Conservation (phyloP, 2,888 invertebrate genomes). For the Brachypalpus laphriformis region DNA sequence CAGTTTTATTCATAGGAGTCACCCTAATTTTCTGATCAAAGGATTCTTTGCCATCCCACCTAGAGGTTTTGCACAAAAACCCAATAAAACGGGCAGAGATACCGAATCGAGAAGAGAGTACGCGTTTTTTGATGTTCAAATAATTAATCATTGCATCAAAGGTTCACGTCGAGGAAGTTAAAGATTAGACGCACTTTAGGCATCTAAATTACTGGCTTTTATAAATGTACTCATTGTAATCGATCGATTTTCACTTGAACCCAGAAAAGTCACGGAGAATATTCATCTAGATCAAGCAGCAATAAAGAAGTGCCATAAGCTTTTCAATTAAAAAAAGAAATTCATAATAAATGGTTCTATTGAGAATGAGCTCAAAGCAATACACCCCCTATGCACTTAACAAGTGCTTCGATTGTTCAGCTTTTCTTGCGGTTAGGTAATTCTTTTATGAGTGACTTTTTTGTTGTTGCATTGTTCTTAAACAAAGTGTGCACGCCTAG, state of each 20-base stretch:
- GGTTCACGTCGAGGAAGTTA: neutral
- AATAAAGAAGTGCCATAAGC: slow-evolving; percentile 23
- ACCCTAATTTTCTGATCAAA: too few species aligned
- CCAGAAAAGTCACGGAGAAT: slow-evolving; percentile 15
- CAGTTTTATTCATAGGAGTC: too few species aligned
- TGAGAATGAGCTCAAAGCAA: slow-evolving; percentile 27
- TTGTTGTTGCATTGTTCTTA: slow-evolving; percentile 29
- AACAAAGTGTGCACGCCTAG: slow-evolving; percentile 25
- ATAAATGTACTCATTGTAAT: neutral
- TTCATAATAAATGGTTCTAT: slow-evolving; percentile 11
- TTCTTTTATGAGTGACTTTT: slow-evolving; percentile 56
- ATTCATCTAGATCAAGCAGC: slow-evolving; percentile 28
- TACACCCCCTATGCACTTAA: slow-evolving; percentile 16
- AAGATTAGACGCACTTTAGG: neutral
- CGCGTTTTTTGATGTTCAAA: neutral
- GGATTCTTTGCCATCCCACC: too few species aligned
- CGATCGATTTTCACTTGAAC: slow-evolving; percentile 9
- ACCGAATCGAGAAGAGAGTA: too few species aligned
- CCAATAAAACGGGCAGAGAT: too few species aligned
- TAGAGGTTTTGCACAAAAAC: too few species aligned
- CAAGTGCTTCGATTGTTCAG: slow-evolving; percentile 63
- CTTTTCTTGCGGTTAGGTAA: slow-evolving; percentile 44
- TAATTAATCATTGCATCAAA: neutral
- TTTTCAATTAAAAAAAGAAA: neutral
- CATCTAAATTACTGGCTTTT: neutral